Evolutionary conservation across 2,113 vertebrate genomes (phyloP), one percentile per base, ranked within the genome.

Genomic region (Apodemus sylvaticus): DNA sequence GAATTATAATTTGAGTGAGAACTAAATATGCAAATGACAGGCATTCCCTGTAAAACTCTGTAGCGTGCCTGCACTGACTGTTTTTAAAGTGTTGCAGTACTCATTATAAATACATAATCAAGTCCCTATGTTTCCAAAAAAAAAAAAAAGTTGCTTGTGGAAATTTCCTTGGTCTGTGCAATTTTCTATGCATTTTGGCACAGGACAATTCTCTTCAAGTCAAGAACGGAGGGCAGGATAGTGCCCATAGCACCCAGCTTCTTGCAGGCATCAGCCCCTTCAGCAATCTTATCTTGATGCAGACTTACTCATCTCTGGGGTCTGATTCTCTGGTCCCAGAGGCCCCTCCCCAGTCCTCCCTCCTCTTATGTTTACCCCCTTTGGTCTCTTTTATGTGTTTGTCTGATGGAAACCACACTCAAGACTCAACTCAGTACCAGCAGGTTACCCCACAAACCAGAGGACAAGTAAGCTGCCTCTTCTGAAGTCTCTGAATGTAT

Each of bases 1-100:
- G 68, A 90, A 74, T 64, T 76, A 93, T 79, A 91, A 71, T 64
- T 55, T 64, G 83, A 91, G 24, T 77, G 74, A 93, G 68, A 96
- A 94, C 89, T 83, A 74, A 83, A 76, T 81, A 87, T 29, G 34
- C 58, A 82, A 60, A 94, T 68, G 48, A 39, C 45, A 51, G 93
- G 26, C 51, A 19, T 77, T 95, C 53, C 62, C 53, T 45, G 88
- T 34, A 71, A 76, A 94, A 71, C n/a, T 55, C 85, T 81, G 16
- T 9, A 31, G 26, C 0, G 2, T 10, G 51, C 55, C 34, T 34
- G 31, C 89, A 71, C 3, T 92, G 55, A 71, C 3, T 92, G 55
- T 91, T 74, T 70, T 78, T 60, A 60, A 71, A 58, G n/a, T 64
- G 22, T 58, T 26, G 2, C 60, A 31, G 73, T 8, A 20, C 36